A percentile compares a stretch with the other conserved stretches of the same genome.
These are phyloP conservation scores for Etheostoma nigrum DNA, from an alignment of 2,797 vertebrate species.

Conservation along the genomic window DNA sequence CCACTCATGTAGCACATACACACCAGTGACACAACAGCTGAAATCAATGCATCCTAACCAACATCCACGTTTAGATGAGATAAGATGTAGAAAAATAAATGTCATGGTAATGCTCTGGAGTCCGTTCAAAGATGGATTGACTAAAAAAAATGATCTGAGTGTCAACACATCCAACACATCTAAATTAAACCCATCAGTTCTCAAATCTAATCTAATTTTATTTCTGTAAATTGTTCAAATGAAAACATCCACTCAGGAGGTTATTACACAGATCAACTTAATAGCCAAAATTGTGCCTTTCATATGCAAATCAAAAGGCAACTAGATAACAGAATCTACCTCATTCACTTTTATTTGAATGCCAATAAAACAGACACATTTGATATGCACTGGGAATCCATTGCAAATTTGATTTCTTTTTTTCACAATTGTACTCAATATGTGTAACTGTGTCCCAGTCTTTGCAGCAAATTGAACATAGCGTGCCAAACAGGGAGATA, in stretches of 20 bases:
- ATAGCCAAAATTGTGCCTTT: not conserved
- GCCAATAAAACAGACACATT: not conserved
- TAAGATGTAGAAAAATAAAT: slow-evolving; percentile 13
- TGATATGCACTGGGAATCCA: not conserved
- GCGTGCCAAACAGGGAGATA: too few species aligned
- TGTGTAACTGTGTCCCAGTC: not conserved
- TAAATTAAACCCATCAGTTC: not conserved
- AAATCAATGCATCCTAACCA: slow-evolving; percentile 2
- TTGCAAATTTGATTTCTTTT: not conserved
- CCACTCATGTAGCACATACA: slow-evolving; percentile 6
- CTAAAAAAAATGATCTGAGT: not conserved
- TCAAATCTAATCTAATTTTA: not conserved
- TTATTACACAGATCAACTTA: not conserved
- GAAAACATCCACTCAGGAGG: not conserved
- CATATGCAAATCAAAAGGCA: not conserved
- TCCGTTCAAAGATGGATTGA: slow-evolving; percentile 27
- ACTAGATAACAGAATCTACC: not conserved
- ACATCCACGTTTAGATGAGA: slow-evolving; percentile 23
- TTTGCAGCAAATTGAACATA: too few species aligned
- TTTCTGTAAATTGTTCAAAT: not conserved
- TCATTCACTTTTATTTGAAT: not conserved
- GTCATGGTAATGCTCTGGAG: not conserved
- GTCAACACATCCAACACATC: not conserved
- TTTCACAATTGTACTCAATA: not conserved
- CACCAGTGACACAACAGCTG: not conserved